These are phyloP conservation scores for Lamproptera curius DNA, from an alignment of 2,888 invertebrate species.

Conservation along the genomic window DNA sequence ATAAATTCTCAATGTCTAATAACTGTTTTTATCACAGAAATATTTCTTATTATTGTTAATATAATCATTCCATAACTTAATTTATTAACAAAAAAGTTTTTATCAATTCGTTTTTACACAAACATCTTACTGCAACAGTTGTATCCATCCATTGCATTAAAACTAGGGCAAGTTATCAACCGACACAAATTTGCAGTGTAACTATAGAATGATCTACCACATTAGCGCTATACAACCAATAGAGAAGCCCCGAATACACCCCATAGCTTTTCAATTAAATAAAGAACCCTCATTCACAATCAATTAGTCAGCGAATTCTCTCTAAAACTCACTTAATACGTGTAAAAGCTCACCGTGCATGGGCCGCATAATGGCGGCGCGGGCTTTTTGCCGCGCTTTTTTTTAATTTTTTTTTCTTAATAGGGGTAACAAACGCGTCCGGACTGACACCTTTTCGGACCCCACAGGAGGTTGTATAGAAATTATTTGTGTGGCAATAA, in stretches of 20 bases:
- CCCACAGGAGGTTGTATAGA: constrained; percentile 62
- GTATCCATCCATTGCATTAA: too few relatives aligned
- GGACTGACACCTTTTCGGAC: constrained; percentile 71
- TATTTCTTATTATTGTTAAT: too few relatives aligned
- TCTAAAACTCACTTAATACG: constrained; percentile 53
- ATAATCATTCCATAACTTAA: too few relatives aligned
- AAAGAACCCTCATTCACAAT: constrained; percentile 53
- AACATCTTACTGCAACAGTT: too few relatives aligned
- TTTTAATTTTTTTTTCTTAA: constrained; percentile 50
- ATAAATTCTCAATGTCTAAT: too few relatives aligned
- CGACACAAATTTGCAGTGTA: too few relatives aligned
- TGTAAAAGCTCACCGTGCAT: constrained; percentile 52
- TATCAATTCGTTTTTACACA: too few relatives aligned
- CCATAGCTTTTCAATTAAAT: constrained; percentile 55
- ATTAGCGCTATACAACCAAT: constrained; percentile 20
- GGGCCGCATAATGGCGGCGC: constrained; percentile 48
- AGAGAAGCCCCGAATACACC: constrained; percentile 30
- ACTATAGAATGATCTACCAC: constrained; percentile 27
- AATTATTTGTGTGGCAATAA: constrained; percentile 71
- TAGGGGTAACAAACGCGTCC: constrained; percentile 70
- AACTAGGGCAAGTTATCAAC: too few relatives aligned
- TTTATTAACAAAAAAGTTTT: too few relatives aligned
- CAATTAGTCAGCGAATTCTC: constrained; percentile 71
- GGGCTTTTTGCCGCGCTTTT: constrained; percentile 57
- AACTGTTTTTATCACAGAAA: too few relatives aligned